Conservation (phyloP, 2,797 vertebrate genomes). For the Pantherophis alleghaniensis region DNA sequence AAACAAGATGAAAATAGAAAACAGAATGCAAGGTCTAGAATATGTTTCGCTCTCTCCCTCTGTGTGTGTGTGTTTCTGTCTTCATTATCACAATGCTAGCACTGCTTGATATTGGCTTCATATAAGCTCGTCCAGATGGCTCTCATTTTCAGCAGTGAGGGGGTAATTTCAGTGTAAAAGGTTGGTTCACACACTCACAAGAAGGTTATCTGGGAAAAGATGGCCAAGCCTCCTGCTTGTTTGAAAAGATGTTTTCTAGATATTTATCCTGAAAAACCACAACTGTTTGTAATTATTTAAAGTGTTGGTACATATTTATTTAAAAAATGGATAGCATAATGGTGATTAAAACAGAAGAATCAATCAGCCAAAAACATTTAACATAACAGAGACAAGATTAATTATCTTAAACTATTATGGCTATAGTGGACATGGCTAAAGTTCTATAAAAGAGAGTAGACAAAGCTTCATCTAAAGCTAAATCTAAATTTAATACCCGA, state of each 20-base stretch:
- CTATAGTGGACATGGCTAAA: background rate
- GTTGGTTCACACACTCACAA: background rate
- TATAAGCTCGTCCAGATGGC: constrained; percentile 23
- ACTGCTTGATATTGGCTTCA: background rate
- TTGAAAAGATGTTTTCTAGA: background rate
- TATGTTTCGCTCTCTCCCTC: background rate
- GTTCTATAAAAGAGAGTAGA: background rate
- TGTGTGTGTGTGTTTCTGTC: background rate
- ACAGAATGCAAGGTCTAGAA: background rate
- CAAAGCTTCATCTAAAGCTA: background rate
- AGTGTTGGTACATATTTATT: background rate
- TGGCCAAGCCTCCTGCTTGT: background rate
- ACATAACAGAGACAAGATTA: background rate
- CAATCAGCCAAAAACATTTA: background rate
- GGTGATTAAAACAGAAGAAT: background rate
- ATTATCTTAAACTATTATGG: background rate
- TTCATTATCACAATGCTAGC: background rate
- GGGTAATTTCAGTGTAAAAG: constrained; percentile 10
- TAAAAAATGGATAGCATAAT: background rate
- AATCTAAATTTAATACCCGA: background rate
- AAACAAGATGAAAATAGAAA: constrained; percentile 14
- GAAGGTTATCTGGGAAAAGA: background rate
- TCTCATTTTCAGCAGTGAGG: background rate
- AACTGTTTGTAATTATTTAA: background rate
- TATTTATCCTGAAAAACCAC: background rate